A percentile compares a stretch with the other conserved stretches of the same genome.
Evolutionary conservation across 2,113 vertebrate genomes (phyloP).

Genomic region (Tychaedon coryphoeus): DNA sequence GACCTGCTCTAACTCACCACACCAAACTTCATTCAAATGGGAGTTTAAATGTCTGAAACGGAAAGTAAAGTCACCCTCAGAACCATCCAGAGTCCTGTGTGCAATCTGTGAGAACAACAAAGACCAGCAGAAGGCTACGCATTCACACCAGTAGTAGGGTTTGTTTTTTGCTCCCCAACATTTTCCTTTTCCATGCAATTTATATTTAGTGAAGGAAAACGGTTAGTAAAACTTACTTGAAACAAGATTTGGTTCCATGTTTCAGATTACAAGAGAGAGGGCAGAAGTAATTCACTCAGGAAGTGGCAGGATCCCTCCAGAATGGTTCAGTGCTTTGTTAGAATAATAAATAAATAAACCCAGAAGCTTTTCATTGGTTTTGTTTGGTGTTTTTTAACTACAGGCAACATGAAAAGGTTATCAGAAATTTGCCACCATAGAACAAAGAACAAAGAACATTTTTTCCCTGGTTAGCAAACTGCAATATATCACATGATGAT

Average conservation of each 20-base stretch:
- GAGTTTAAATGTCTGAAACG: neutral
- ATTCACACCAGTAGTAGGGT: neutral
- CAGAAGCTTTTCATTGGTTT: neutral
- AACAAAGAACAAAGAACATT: neutral
- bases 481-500: neutral
- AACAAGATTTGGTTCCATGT: neutral
- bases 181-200: neutral
- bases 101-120: neutral
- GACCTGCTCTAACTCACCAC: neutral
- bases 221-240: neutral
- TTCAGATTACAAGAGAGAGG: conserved; percentile 14
- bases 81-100: neutral
- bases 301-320: neutral
- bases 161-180: neutral
- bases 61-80: neutral
- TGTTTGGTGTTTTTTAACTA: neutral
- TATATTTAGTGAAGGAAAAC: neutral
- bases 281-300: conserved; percentile 13
- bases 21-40: neutral
- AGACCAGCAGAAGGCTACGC: neutral
- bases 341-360: conserved; percentile 20
- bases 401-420: neutral
- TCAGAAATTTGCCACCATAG: neutral
- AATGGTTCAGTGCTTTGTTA: neutral
- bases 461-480: conserved; percentile 24